Conservation (phyloP, 2,888 invertebrate genomes). For the Oxystoma pomonae region DNA sequence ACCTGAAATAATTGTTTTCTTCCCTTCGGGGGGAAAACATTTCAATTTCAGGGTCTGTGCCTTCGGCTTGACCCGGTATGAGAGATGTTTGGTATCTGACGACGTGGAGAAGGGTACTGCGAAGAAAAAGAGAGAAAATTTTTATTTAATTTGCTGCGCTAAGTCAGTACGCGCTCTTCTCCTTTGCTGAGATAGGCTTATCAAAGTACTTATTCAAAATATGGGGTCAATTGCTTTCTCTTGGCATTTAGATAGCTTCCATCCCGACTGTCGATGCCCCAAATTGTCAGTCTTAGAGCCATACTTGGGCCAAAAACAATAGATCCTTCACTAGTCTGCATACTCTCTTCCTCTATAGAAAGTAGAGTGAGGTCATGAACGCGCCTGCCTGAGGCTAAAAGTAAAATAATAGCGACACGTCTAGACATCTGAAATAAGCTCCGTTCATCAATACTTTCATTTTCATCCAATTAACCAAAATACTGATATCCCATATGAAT, state of each 20-base stretch:
- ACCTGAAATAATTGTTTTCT: conserved; percentile 12
- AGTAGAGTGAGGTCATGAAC: neutral
- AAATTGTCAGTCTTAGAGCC: neutral
- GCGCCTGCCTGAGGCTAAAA: neutral
- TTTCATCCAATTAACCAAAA: neutral
- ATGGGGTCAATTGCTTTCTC: neutral
- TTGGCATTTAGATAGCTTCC: neutral
- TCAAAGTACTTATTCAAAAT: neutral
- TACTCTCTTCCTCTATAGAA: neutral
- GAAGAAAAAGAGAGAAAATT: too few species aligned
- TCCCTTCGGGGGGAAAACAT: too few species aligned
- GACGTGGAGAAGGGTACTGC: too few species aligned
- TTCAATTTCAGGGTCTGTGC: too few species aligned
- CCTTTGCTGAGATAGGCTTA: neutral
- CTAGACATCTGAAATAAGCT: neutral
- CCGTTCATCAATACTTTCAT: neutral
- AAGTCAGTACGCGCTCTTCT: neutral
- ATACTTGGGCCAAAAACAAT: neutral
- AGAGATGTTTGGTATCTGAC: conserved; percentile 22
- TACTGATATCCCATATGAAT: neutral
- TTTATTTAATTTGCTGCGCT: too few species aligned
- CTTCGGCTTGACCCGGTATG: too few species aligned
- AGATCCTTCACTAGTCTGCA: too few species aligned
- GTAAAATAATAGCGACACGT: neutral
- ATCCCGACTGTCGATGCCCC: neutral